Conservation (phyloP, 2,797 vertebrate genomes). For the Urocyon cinereoargenteus region DNA sequence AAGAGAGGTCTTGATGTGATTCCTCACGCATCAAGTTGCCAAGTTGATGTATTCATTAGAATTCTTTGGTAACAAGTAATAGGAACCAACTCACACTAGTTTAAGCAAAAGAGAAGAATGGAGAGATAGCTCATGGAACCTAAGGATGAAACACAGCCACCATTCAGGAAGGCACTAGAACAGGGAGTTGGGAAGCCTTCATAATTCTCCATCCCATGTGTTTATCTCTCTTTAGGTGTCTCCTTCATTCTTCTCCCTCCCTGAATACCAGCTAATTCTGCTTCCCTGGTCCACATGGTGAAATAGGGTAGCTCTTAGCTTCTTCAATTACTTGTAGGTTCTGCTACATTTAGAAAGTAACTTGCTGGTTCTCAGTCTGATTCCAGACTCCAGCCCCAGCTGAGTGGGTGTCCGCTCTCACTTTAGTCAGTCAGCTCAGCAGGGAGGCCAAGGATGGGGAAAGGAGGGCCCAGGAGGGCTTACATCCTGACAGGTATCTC, state of each 20-base stretch:
- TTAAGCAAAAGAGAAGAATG: slow-evolving; percentile 19
- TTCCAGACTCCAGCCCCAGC: background rate
- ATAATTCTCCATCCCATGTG: background rate
- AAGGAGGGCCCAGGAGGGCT: background rate
- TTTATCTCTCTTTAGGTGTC: background rate
- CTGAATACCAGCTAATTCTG: background rate
- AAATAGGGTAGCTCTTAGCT: background rate
- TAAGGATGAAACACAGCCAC: background rate
- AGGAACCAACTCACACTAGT: background rate
- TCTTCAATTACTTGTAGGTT: background rate
- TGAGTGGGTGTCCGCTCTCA: background rate
- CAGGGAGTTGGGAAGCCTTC: background rate
- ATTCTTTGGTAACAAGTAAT: slow-evolving; percentile 5
- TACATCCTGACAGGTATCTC: background rate
- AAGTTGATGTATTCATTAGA: background rate
- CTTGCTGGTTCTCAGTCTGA: background rate
- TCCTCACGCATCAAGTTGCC: background rate
- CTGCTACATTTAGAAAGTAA: background rate
- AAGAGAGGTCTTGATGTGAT: background rate
- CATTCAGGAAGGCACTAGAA: background rate
- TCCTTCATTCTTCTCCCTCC: background rate
- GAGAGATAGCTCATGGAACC: background rate
- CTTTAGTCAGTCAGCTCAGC: too few relatives aligned
- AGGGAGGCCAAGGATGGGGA: background rate
- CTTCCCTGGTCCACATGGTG: background rate